A percentile compares a stretch with the other conserved stretches of the same genome.
These are phyloP conservation scores for Macroramphosus scolopax DNA, from an alignment of 2,797 vertebrate species.

Conservation along the genomic window DNA sequence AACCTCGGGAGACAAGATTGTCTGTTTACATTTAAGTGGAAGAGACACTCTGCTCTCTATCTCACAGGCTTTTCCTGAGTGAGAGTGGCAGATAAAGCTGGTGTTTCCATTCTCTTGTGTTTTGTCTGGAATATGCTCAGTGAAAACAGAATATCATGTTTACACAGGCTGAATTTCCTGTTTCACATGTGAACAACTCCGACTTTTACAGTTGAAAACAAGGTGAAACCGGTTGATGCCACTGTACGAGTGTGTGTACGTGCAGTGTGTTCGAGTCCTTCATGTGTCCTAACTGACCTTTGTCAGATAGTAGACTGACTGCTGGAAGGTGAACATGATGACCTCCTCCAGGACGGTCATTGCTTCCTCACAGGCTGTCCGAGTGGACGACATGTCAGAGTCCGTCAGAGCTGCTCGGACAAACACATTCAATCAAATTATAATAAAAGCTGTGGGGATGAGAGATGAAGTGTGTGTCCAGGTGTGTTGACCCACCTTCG, in stretches of 20 bases:
- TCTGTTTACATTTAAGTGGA: slow-evolving; percentile 58
- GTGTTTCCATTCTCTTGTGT: slow-evolving; percentile 58
- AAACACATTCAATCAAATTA: too few relatives aligned
- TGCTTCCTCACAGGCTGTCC: slow-evolving; percentile 79
- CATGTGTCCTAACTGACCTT: slow-evolving; percentile 62
- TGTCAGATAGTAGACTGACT: slow-evolving; percentile 84
- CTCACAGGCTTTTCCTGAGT: slow-evolving; percentile 53
- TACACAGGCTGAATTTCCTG: slow-evolving; percentile 56
- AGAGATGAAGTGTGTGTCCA: neutral
- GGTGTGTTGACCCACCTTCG: slow-evolving; percentile 46
- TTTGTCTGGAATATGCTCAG: slow-evolving; percentile 56
- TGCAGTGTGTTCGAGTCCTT: neutral
- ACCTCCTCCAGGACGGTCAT: slow-evolving; percentile 85
- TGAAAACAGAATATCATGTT: slow-evolving; percentile 57
- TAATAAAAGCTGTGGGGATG: too few relatives aligned
- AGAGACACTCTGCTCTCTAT: slow-evolving; percentile 47
- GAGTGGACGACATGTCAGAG: slow-evolving; percentile 71
- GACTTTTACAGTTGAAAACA: slow-evolving; percentile 16
- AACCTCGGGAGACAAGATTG: slow-evolving; percentile 43
- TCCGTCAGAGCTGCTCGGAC: slow-evolving; percentile 56
- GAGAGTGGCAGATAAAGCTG: slow-evolving; percentile 14
- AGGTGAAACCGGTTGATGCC: slow-evolving; percentile 9
- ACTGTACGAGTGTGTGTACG: neutral
- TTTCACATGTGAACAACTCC: slow-evolving; percentile 37
- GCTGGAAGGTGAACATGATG: slow-evolving; percentile 87